Evolutionary conservation across 2,113 vertebrate species (phyloP).

Genomic region (Phalacrocorax brasilianus): DNA sequence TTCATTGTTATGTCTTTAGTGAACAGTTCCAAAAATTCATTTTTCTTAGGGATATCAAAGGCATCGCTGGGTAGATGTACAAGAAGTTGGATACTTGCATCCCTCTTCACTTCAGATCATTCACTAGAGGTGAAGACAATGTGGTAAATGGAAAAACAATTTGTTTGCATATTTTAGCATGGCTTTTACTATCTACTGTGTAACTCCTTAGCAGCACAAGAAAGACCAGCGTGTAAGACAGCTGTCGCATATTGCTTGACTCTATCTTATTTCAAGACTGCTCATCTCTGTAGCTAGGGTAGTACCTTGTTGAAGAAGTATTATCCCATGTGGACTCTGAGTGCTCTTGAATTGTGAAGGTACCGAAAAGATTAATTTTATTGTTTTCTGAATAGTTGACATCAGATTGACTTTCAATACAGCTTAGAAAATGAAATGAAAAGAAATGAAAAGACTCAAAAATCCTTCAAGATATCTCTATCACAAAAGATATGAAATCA

Average conservation of each 20-base stretch:
- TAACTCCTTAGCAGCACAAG: background rate
- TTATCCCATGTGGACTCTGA: background rate
- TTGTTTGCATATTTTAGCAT: background rate
- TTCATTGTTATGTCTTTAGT: too few relatives aligned
- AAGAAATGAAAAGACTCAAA: background rate
- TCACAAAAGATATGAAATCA: background rate
- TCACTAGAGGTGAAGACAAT: background rate
- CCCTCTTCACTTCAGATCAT: background rate
- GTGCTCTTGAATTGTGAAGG: background rate
- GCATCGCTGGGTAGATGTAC: too few relatives aligned
- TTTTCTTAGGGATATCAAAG: background rate
- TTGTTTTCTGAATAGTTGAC: background rate
- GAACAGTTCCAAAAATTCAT: too few relatives aligned
- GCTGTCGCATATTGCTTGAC: background rate
- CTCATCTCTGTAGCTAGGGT: background rate
- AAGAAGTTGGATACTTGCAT: background rate
- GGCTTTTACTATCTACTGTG: background rate
- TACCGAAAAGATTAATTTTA: background rate
- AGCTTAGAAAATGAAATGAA: background rate
- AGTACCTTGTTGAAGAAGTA: background rate
- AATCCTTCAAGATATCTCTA: background rate
- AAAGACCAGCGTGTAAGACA: background rate
- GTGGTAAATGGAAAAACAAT: background rate
- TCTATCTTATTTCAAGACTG: background rate
- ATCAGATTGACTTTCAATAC: background rate